phyloP scores from a whole-genome alignment of 2,113 vertebrate species.

The Nothoprocta pentlandii region DNA sequence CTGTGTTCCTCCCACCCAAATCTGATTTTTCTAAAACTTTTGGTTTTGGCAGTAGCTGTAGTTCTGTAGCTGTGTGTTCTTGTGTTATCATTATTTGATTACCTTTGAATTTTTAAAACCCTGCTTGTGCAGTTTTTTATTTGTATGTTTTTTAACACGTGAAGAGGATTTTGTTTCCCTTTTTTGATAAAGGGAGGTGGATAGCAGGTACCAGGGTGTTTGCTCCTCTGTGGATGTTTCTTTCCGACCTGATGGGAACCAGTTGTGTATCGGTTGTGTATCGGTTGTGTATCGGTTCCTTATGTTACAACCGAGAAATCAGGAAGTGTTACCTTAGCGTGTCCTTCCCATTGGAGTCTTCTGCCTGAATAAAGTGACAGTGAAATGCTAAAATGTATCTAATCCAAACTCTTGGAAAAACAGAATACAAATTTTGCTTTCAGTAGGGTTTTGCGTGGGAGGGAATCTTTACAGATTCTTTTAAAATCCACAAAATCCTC shows the following conservation, averaged over 20 bases:
- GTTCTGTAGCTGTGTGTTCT: background rate
- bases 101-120: slow-evolving; percentile 12
- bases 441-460: background rate
- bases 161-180: slow-evolving; percentile 2
- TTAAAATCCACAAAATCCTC: slow-evolving; percentile 6
- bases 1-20: background rate
- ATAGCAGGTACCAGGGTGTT: background rate
- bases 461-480: background rate
- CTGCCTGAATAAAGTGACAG: background rate
- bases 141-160: background rate
- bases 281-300: background rate
- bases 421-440: background rate
- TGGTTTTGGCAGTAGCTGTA: slow-evolving; percentile 1
- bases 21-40: slow-evolving; percentile 11
- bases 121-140: background rate
- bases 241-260: background rate
- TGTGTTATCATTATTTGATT: slow-evolving; percentile 1
- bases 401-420: background rate
- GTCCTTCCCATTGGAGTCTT: background rate
- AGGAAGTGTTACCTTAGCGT: background rate
- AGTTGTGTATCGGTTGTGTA: background rate
- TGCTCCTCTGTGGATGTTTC: background rate
- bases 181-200: background rate
- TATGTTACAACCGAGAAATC: background rate
- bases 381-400: background rate